phyloP scores from a whole-genome alignment of 2,888 invertebrate genomes.

The Lamproptera curius region DNA sequence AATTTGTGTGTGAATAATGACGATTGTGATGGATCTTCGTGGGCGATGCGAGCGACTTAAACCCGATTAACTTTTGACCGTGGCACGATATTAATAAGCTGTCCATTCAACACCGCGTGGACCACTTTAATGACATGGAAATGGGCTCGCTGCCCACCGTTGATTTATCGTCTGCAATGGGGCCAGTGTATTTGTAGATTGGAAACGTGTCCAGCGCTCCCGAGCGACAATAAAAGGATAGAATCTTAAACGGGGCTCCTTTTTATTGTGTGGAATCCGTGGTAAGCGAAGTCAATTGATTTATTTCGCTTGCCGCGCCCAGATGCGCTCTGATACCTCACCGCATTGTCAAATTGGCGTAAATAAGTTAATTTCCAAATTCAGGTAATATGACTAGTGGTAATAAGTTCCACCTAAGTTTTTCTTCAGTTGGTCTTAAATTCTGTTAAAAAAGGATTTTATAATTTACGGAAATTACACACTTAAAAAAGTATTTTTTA shows the following conservation, averaged over 20 bases:
- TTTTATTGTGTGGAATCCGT: constrained; percentile 5
- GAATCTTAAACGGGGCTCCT: constrained; percentile 9
- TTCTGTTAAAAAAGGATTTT: too few relatives aligned
- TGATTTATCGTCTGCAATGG: constrained; percentile 27
- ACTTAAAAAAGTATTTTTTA: too few relatives aligned
- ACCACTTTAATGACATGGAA: constrained; percentile 64
- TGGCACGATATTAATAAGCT: constrained; percentile 69
- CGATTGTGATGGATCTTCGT: constrained; percentile 78
- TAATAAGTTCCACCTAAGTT: too few relatives aligned
- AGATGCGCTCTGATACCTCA: background rate
- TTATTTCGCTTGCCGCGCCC: constrained; percentile 4
- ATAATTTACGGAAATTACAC: too few relatives aligned
- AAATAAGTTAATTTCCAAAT: background rate
- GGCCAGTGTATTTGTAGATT: constrained; percentile 21
- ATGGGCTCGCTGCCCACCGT: constrained; percentile 36
- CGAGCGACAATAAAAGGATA: constrained; percentile 16
- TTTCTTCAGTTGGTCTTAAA: too few relatives aligned
- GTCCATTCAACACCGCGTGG: constrained; percentile 46
- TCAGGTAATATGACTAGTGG: too few relatives aligned
- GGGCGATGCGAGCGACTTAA: constrained; percentile 75
- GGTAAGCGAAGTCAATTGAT: constrained; percentile 13
- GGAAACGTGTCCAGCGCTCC: constrained; percentile 20
- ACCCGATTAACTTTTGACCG: constrained; percentile 78
- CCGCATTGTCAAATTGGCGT: background rate
- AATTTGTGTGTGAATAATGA: constrained; percentile 79